Conservation (phyloP, 1,140 invertebrate genomes). For the Drosophila suzukii region DNA sequence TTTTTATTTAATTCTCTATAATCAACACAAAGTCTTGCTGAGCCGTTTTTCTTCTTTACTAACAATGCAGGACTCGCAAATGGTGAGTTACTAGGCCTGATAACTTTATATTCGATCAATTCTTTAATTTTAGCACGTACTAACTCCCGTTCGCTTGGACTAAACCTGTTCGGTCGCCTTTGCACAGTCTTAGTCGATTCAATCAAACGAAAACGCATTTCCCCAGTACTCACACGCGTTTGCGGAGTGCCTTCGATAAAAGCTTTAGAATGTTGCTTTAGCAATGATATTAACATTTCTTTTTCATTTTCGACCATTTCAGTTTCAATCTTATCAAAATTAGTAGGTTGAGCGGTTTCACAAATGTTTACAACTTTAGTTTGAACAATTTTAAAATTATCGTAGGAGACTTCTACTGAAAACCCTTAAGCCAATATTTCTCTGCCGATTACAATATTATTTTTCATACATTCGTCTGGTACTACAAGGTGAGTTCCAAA, state of each 20-base stretch:
- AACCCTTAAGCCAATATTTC: not conserved
- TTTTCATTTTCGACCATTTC: not conserved
- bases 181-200: not conserved
- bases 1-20: not conserved
- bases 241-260: not conserved
- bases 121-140: not conserved
- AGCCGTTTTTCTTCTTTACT: not conserved
- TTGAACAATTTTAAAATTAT: constrained; percentile 7
- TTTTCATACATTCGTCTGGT: not conserved
- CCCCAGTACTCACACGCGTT: not conserved
- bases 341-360: not conserved
- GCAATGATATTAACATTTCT: not conserved
- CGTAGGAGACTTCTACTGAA: not conserved
- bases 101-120: not conserved
- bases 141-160: not conserved
- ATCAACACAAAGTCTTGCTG: not conserved
- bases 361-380: not conserved
- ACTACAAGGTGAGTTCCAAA: too few species aligned
- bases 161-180: not conserved
- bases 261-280: not conserved
- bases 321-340: not conserved
- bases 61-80: not conserved
- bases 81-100: not conserved
- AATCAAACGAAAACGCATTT: constrained; percentile 3
- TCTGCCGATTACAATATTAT: constrained; percentile 3